Evolutionary conservation across 2,113 vertebrate species (phyloP).

Genomic region (Phalacrocorax aristotelis): DNA sequence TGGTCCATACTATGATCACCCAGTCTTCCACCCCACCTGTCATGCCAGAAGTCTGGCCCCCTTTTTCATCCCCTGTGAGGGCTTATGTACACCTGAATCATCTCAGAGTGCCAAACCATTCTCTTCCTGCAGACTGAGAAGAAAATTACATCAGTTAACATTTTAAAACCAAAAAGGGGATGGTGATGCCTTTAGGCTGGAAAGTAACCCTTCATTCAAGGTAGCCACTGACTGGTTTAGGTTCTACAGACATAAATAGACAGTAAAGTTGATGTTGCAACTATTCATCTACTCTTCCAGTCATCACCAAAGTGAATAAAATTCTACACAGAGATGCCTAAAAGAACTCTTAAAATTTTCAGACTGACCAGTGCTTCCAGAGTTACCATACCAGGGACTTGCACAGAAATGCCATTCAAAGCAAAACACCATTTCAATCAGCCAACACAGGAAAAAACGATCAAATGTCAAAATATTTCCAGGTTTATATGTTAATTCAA

Average conservation of each 20-base stretch:
- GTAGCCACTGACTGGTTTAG: neutral
- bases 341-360: neutral
- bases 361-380: neutral
- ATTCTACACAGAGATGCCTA: neutral
- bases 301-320: neutral
- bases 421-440: neutral
- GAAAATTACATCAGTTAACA: neutral
- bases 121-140: neutral
- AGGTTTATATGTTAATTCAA: neutral
- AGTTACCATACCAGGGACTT: neutral
- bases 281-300: neutral
- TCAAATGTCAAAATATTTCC: constrained; percentile 19
- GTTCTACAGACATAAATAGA: neutral
- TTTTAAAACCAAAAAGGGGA: neutral
- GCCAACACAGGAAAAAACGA: neutral
- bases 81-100: neutral
- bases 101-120: neutral
- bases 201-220: neutral
- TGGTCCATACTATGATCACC: neutral
- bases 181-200: neutral
- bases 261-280: neutral
- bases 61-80: neutral
- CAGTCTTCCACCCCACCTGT: neutral
- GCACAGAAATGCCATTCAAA: neutral
- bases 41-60: neutral